Evolutionary conservation across 1,140 invertebrate genomes (phyloP), one percentile per base, ranked within the genome.

Genomic region (Trichomalopsis sarcophagae): DNA sequence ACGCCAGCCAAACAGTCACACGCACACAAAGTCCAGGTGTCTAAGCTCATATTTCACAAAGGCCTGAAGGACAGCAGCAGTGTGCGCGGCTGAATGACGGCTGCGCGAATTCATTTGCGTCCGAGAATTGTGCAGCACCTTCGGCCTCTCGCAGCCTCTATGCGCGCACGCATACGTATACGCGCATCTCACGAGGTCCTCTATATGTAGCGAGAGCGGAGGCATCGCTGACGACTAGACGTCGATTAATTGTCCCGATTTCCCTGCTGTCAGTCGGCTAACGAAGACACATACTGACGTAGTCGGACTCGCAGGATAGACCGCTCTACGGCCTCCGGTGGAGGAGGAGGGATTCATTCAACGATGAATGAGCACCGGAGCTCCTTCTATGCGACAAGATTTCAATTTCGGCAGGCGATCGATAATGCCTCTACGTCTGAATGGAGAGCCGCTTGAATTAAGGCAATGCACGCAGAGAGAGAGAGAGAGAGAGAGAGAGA

Each of bases 351-450:
- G 40, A 66, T 79, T 66, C 77, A 66, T 66, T 66, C 21, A n/a
- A 62, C 30, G 55, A 66, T 79, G 77, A 79, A 62, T 79, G 55
- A 62, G 50, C 17, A 27, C 47, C 23, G 27, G 17, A 21, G 55
- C 55, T 66, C 50, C 55, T 66, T 79, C 40, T 36, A 79, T 79
- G 55, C 27, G 55, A 66, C 77, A 79, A 66, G 55, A 66, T 66
- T 79, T 79, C 77, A 62, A 79, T 79, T 79, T 79, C 75, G 44
- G 21, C 11, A 9, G 17, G 10, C n/a, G 75, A 77, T 77, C 75
- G 75, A 77, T 77, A 50, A 75, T 75, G 7, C 21, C 73, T 36
- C 33, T n/a, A n/a, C 17, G 17, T 36, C 44, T 21, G 30, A 75
- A 75, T 75, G 73, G 27, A 66, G 27, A 62, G 69, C 30, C 27